Evolutionary conservation across 37 sponge, comb jelly and placozoan genomes (phyloP), one percentile per base, ranked within the genome.

Genomic region (Lycopodina hypogea): DNA sequence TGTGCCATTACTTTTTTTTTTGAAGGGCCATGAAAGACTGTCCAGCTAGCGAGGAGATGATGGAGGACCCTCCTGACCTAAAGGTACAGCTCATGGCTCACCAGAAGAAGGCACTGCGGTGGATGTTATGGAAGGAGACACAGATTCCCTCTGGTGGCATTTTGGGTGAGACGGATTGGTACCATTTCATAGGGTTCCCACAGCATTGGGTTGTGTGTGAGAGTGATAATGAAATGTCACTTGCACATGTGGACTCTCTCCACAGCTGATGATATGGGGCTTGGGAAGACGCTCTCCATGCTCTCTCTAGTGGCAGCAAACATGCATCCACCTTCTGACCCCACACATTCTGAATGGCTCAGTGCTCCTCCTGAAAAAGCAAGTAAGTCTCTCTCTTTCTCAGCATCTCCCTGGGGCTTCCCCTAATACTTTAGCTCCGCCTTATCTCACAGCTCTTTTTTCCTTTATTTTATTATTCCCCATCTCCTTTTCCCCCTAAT

Each of bases 221-320:
- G n/a, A n/a, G n/a, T n/a, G n/a, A n/a, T n/a, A n/a, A n/a, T n/a
- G n/a, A n/a, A n/a, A n/a, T n/a, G n/a, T n/a, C n/a, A n/a, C n/a
- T 32, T 63, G 69, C 52, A n/a, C 72, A 28, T 69, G 34, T 75
- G 66, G 11, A 2, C 63, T 23, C 21, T 26, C 33, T 15, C 8
- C 51, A 1, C 75, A 85, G 87, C 91, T 82, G 93, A 93, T 85
- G 93, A 93, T 38, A 93, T 93, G 93, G 93, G 93, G 0, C 80
- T 93, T 1, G 93, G 93, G 8, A 93, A 93, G 71, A 93, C 93
- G 22, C 79, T 93, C 15, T 78, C 87, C 26, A 74, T 89, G 68
- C 42, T 93, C 42, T 85, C 93, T 21, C 78, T 88, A 14, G 55
- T 91, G 24, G 12, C 88, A 28, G 34, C 55, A 48, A 67, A 55